Evolutionary conservation across 2,113 vertebrate species (phyloP), one percentile per base, ranked within the genome.

Genomic region (Phrynocephalus versicolor): DNA sequence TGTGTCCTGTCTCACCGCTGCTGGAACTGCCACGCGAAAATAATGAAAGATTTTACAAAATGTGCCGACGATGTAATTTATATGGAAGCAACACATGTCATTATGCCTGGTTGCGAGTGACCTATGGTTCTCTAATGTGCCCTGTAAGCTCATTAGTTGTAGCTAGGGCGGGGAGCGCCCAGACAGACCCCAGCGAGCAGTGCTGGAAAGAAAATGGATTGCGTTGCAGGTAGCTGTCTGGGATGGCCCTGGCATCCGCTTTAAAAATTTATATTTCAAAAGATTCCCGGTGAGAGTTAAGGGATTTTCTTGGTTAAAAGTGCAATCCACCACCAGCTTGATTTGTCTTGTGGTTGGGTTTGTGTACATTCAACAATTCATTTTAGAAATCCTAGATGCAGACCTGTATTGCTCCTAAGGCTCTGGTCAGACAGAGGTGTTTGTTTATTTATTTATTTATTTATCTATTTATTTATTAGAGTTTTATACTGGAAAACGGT

Each of bases 11-110:
- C 86, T 88, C 73, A 71, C 82, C 73, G 82, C 35, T 81, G 79
- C 89, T 81, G 39, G 85, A 94, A 87, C 90, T 94, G 89, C 84
- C 84, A 86, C 18, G n/a, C 83, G 58, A 90, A 94, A 94, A 92
- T 93, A 94, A 94, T 91, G 89, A 94, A 89, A 89, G 83, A 89
- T 90, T 95, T 94, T 92, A 86, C 70, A 91, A 92, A 96, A 94
- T 78, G 74, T 84, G 77, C 86, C 85, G 88, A 88, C n/a, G 80
- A 80, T 89, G 70, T 94, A 94, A 94, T 90, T 90, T 91, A 92
- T 87, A 87, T 6, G 51, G 84, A 89, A 86, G 33, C 71, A 92
- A 82, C 80, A 69, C 72, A 89, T 91, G 91, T 89, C 86, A 91
- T 86, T 76, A 70, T 84, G 79, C 89, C 92, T 80, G 89, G 18